Percentiles rank a stretch among this genome's conserved stretches.
phyloP scores from a whole-genome alignment of 2,113 vertebrate genomes.

The Dasyprocta punctata region DNA sequence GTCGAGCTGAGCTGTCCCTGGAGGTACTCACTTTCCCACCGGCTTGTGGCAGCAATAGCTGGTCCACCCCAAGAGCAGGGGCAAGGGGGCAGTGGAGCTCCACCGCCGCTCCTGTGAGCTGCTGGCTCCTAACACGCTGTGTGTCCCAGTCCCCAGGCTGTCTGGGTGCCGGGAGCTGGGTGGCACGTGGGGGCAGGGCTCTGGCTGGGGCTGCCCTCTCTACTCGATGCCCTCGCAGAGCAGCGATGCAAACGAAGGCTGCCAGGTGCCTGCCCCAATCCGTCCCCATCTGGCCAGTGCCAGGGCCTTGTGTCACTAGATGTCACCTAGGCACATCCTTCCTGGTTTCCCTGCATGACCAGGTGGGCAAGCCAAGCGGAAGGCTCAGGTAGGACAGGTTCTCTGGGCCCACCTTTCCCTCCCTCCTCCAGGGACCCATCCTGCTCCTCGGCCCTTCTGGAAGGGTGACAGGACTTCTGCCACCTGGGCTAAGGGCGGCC shows the following conservation, averaged over 20 bases:
- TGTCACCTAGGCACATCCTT: neutral
- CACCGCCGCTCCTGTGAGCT: neutral
- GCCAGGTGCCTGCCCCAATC: neutral
- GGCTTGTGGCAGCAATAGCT: neutral
- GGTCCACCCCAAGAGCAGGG: neutral
- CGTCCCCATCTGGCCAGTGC: neutral
- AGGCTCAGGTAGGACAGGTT: neutral
- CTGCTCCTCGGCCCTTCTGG: neutral
- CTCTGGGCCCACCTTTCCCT: neutral
- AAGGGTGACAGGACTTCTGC: neutral
- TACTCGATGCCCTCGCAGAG: neutral
- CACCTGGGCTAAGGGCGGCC: neutral
- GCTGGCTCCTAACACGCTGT: neutral
- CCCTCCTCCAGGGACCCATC: neutral
- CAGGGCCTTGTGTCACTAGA: neutral
- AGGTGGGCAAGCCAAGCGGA: neutral
- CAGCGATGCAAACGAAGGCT: neutral
- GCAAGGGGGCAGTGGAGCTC: neutral
- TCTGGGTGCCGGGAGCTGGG: neutral
- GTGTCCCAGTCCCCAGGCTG: neutral
- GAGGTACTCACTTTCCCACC: neutral
- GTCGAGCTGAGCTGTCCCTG: neutral
- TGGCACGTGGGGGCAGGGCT: neutral
- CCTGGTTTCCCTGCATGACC: neutral
- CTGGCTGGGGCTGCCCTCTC: neutral